These are phyloP conservation scores for Aphelinus atriplicis DNA, from an alignment of 1,140 invertebrate genomes.

Conservation along the genomic window DNA sequence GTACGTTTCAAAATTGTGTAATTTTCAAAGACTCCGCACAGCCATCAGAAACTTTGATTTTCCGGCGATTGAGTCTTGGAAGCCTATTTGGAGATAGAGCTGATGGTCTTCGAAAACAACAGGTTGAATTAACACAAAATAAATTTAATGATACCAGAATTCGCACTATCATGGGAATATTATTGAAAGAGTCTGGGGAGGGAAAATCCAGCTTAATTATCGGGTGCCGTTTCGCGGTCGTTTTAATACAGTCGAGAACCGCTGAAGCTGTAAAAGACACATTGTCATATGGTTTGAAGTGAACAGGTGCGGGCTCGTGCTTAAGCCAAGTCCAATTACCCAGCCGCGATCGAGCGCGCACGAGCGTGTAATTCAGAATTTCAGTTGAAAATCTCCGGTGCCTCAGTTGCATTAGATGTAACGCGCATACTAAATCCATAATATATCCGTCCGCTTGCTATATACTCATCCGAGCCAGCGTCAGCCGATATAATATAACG, in stretches of 20 bases:
- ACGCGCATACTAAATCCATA: background rate
- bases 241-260: slow-evolving; percentile 18
- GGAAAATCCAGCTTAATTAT: slow-evolving; percentile 5
- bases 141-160: too few species aligned
- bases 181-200: background rate
- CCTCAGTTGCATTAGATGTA: background rate
- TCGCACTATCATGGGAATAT: too few species aligned
- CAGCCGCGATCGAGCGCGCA: background rate
- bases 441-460: too few species aligned
- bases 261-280: slow-evolving; percentile 18
- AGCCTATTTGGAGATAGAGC: too few species aligned
- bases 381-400: background rate
- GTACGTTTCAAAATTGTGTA: too few species aligned
- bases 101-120: too few species aligned
- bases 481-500: too few species aligned
- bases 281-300: slow-evolving; percentile 20
- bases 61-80: too few species aligned
- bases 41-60: too few species aligned
- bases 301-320: slow-evolving; percentile 8
- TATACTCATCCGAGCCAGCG: too few species aligned
- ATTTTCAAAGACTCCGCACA: too few species aligned
- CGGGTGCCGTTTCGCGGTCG: slow-evolving; percentile 22
- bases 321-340: background rate
- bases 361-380: background rate
- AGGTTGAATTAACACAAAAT: too few species aligned